Percentiles rank a stretch among this genome's conserved stretches.
These are phyloP conservation scores for Leptopilina drosophilae DNA, from an alignment of 2,888 invertebrate genomes.

Conservation along the genomic window DNA sequence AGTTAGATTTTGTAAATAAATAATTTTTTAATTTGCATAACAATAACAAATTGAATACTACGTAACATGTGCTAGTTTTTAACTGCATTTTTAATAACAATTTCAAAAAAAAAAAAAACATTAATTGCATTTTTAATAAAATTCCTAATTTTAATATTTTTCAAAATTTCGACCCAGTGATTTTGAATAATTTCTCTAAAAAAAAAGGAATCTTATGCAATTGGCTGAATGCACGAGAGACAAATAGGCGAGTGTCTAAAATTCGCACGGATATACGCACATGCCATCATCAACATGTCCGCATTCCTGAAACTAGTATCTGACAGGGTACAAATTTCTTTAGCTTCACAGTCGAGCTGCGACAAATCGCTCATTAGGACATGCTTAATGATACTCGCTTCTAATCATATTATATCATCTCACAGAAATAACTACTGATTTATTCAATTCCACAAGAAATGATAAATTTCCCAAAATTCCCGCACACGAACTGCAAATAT, in stretches of 20 bases:
- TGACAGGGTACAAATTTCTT: constrained; percentile 28
- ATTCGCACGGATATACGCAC: constrained; percentile 13
- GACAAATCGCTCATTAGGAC: constrained; percentile 18
- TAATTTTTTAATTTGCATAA: too few relatives aligned
- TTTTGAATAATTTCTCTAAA: background rate
- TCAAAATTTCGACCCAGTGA: background rate
- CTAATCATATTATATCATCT: background rate
- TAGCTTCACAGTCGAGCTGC: background rate
- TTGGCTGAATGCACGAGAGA: background rate
- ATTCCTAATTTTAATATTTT: background rate
- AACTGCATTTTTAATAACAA: too few relatives aligned
- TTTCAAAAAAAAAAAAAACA: too few relatives aligned
- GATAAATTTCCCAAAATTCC: background rate
- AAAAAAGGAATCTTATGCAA: too few relatives aligned
- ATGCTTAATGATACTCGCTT: constrained; percentile 9
- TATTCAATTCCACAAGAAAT: background rate
- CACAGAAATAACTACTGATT: background rate
- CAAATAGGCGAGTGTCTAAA: background rate
- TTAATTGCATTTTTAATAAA: too few relatives aligned
- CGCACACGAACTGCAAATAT: too few relatives aligned
- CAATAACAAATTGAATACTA: too few relatives aligned
- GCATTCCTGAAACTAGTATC: constrained; percentile 21
- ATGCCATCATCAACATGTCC: constrained; percentile 11
- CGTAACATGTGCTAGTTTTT: too few relatives aligned
- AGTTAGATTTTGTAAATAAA: too few relatives aligned